Evolutionary conservation across 2,888 invertebrate species (phyloP).

Genomic region (Parnassius orleans): DNA sequence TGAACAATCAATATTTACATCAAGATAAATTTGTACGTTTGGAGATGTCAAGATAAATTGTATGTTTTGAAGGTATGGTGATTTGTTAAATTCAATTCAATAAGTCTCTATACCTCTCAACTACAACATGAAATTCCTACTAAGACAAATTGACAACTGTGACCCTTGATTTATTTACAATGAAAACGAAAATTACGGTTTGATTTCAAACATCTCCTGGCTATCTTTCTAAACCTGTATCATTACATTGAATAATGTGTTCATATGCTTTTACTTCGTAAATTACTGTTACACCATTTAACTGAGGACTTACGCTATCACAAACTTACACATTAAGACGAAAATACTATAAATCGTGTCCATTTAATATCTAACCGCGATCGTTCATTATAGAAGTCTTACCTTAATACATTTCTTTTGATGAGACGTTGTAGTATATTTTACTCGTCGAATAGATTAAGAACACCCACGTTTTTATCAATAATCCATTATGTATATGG

Average conservation of each 20-base stretch:
- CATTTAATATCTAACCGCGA: slow-evolving; percentile 67
- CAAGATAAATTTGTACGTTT: slow-evolving; percentile 9
- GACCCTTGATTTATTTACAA: slow-evolving; percentile 51
- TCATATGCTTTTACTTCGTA: slow-evolving; percentile 50
- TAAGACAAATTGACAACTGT: slow-evolving; percentile 59
- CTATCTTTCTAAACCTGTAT: slow-evolving; percentile 57
- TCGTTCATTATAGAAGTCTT: slow-evolving; percentile 67
- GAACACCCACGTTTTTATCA: slow-evolving; percentile 79
- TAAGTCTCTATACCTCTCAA: slow-evolving; percentile 32
- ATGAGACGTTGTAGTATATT: slow-evolving; percentile 63
- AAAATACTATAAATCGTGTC: slow-evolving; percentile 65
- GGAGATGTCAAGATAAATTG: too few species aligned
- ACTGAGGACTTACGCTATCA: slow-evolving; percentile 61
- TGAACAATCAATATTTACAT: slow-evolving; percentile 12
- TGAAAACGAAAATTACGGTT: slow-evolving; percentile 51
- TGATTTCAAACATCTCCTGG: slow-evolving; percentile 49
- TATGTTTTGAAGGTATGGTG: too few species aligned
- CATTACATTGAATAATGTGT: slow-evolving; percentile 67
- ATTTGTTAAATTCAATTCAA: not conserved
- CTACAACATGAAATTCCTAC: slow-evolving; percentile 34
- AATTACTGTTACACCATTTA: slow-evolving; percentile 68
- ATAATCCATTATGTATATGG: slow-evolving; percentile 77
- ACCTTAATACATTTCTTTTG: slow-evolving; percentile 60
- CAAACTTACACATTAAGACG: slow-evolving; percentile 62
- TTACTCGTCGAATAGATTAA: slow-evolving; percentile 60